Base-by-base conservation (phyloP, 2,888 invertebrate species). In the Rhogogaster chlorosoma region DNA sequence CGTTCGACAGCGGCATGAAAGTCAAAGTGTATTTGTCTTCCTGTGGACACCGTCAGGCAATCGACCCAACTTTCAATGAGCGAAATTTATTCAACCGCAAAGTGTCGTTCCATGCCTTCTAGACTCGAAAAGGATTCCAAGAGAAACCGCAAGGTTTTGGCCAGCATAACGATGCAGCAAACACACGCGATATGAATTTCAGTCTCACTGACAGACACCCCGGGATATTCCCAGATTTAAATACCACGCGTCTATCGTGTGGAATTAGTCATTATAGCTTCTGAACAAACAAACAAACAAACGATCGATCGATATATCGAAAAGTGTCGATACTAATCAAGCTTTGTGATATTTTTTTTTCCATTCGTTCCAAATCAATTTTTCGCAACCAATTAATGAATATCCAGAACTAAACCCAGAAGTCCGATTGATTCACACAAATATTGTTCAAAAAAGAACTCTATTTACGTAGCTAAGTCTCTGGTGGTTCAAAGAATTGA, bases 81-180 rank as follows among this genome's bases (percentile, higher is more conserved):
- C 29, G 32, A 83, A 67, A 67, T 67, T 64, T 70, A 83, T 67
- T 83, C 83, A 83, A 83, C 83, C 67, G 83, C 83, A 67, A 36
- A 61, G 32, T 26, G 29, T 67, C 67, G 83, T 42, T 64, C 80
- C 26, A 64, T 22, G 32, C 29, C 38, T 29, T 32, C 53, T 22
- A 61, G 29, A 32, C 22, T 80, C 61, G 61, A 61, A 80, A 22
- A 61, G 57, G 15, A 57, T 42, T 83, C 64, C 18, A 18, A 38
- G 67, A 64, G 18, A 83, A 83, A 70, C 83, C 83, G 67, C 83
- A 70, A 36, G 2, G 67, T 67, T 83, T 83, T 29, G 36, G 10
- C 38, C 18, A 32, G 61, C 57, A 49, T 77, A 49, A 61, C 61
- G 61, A 80, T 61, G n/a, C 78, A 29, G 78, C 18, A 22, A 57